phyloP scores from a whole-genome alignment of 2,113 vertebrate species.

The Rostratula benghalensis region DNA sequence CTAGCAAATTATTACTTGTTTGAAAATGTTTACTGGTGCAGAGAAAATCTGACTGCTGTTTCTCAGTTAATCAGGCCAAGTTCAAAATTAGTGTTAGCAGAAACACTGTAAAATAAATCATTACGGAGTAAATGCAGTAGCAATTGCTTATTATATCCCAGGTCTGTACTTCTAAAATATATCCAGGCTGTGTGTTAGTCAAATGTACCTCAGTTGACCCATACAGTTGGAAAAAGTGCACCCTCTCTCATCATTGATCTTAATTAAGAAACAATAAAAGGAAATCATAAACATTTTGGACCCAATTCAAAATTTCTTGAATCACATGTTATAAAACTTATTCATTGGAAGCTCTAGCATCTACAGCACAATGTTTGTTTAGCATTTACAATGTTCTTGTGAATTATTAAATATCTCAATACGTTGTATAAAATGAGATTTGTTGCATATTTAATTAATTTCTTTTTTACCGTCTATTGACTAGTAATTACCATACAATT shows the following conservation, averaged over 20 bases:
- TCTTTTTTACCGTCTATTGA: conserved; percentile 54
- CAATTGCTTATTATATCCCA: conserved; percentile 9
- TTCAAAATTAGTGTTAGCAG: neutral
- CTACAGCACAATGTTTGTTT: neutral
- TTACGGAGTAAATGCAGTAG: neutral
- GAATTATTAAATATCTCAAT: neutral
- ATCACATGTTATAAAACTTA: neutral
- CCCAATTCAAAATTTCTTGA: neutral
- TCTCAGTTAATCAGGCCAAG: conserved; percentile 4
- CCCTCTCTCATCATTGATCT: neutral
- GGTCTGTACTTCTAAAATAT: conserved; percentile 5
- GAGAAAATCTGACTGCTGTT: neutral
- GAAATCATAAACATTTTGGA: neutral
- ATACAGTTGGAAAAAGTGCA: neutral
- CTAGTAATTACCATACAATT: conserved; percentile 70
- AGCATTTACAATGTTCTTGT: neutral
- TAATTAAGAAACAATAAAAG: conserved; percentile 25
- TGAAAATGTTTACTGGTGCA: neutral
- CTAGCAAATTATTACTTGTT: neutral
- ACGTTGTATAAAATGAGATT: neutral
- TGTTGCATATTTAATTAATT: neutral
- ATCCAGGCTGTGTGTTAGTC: neutral
- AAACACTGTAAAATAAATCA: neutral
- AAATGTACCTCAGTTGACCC: conserved; percentile 17
- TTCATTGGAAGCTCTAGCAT: neutral